Base-by-base conservation (phyloP, 2,888 invertebrate species). In the Cordilura impudica region DNA sequence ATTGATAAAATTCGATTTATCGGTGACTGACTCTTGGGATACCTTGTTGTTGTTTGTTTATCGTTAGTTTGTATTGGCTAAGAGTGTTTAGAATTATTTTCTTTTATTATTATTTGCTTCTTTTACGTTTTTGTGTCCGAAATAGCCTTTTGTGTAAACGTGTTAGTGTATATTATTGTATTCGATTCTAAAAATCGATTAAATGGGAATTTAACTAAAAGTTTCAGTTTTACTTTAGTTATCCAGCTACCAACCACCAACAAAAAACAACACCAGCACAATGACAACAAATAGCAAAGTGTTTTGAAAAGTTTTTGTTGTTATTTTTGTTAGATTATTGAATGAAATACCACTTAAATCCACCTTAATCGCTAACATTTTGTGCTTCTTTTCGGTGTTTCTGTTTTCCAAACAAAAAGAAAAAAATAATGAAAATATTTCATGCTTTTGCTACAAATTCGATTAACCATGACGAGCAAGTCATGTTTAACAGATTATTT, bases 331-430 rank as follows among this genome's bases (percentile, higher is more conserved):
- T 23, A 53, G 79, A 75, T 81, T 82, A 78, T 73, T 67, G 75
- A 76, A 75, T 81, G 70, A 49, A 74, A 81, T 73, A 61, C 65
- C 81, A 82, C 69, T 82, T 74, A 81, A 81, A 79, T 72, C 69
- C 73, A 70, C 78, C 78, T 76, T 82, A 83, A 81, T 82, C 78
- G 73, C 74, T 73, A 60, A 58, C 58, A 54, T 61, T 58, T 56
- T 26, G 51, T 60, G 53, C 26, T 31, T 65, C 8, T 58, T 49
- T 26, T 47, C 43, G 29, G 53, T 56, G 10, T 54, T 26, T 31
- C 29, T 21, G 23, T 7, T 18, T 54, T 45, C 31, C 31, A n/a
- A 54, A 63, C 26, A 73, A 21, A 12, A 51, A n/a, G n/a, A n/a
- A n/a, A n/a, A n/a, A n/a, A n/a, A n/a, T n/a, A n/a, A n/a, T n/a